A percentile compares a stretch with the other conserved stretches of the same genome.
These are phyloP conservation scores for Agrochola lychnidis DNA, from an alignment of 2,888 invertebrate species.

Conservation along the genomic window DNA sequence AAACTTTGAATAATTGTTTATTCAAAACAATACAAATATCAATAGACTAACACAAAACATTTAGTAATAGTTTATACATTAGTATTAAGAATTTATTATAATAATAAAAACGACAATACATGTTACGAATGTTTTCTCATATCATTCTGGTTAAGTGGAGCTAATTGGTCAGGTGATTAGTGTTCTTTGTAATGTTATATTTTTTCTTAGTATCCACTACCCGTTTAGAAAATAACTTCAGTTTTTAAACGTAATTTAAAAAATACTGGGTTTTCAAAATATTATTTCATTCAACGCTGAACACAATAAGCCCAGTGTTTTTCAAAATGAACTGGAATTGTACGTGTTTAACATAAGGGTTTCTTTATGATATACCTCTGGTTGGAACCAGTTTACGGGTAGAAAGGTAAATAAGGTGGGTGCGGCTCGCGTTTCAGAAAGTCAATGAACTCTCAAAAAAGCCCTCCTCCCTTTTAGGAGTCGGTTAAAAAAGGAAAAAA, in stretches of 20 bases:
- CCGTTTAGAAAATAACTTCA: not conserved
- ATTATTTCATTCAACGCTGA: not conserved
- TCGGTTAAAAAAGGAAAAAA: slow-evolving; percentile 13
- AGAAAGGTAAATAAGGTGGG: slow-evolving; percentile 40
- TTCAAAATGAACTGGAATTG: not conserved
- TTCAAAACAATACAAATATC: slow-evolving; percentile 61
- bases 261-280: not conserved
- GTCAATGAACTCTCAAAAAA: slow-evolving; percentile 24
- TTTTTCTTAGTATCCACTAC: slow-evolving; percentile 2
- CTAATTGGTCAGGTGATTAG: slow-evolving; percentile 44
- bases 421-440: slow-evolving; percentile 25
- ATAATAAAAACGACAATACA: slow-evolving; percentile 86
- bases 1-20: slow-evolving; percentile 61
- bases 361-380: slow-evolving; percentile 24
- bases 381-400: slow-evolving; percentile 17
- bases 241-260: not conserved
- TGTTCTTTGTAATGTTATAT: slow-evolving; percentile 35
- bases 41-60: slow-evolving; percentile 66
- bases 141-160: slow-evolving; percentile 76
- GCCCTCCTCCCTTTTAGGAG: slow-evolving; percentile 1
- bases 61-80: slow-evolving; percentile 77
- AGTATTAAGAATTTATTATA: slow-evolving; percentile 81
- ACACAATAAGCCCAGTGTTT: slow-evolving; percentile 5
- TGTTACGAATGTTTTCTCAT: slow-evolving; percentile 84
- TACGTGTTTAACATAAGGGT: slow-evolving; percentile 5